Evolutionary conservation across 2,888 invertebrate genomes (phyloP), one percentile per base, ranked within the genome.

Genomic region (Merodon equestris): DNA sequence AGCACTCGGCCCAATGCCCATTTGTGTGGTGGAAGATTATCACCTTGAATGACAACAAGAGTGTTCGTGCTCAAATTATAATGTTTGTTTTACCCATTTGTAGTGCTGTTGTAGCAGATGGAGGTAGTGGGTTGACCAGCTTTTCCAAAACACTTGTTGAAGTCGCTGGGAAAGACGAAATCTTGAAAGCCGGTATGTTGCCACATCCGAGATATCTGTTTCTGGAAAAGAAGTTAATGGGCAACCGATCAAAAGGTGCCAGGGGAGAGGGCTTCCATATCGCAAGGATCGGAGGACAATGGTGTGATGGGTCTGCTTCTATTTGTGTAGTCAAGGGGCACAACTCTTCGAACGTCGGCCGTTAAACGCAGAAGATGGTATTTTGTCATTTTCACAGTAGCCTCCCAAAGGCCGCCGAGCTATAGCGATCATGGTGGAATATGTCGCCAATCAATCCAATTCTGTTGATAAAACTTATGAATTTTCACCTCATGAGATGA

Each of bases 301-400:
- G 36, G 36, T 1, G 51, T 53, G 14, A 53, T 53, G 13, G 51
- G 51, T 12, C 36, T 38, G 36, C 34, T 7, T 48, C 19, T 1
- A 53, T 53, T 53, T 53, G 36, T 5, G 51, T 48, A 10, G 40
- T 13, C 15, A 56, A 18, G 1, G 71, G 54, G n/a, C 13, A 17
- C 5, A 58, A 12, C 19, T 70, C 60, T n/a, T 58, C 70, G 40
- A 40, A 70, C 14, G 27, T 27, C 40, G 2, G 13, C 18, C n/a
- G 53, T 0, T 5, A 34, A 19, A 5, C 53, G 10, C 13, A 15
- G 4, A 0, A 70, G 1, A 15, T 48, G 48, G 10, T 34, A 19
- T 17, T 70, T 70, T 1, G 42, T 47, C 1, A 45, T 19, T 19
- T 53, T 60, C 1, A 70, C 70, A 0, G 53, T 51, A 9, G 68